Evolutionary conservation across 92 coral and sea anemone genomes (phyloP), one percentile per base, ranked within the genome.

Genomic region (Metridium senile): DNA sequence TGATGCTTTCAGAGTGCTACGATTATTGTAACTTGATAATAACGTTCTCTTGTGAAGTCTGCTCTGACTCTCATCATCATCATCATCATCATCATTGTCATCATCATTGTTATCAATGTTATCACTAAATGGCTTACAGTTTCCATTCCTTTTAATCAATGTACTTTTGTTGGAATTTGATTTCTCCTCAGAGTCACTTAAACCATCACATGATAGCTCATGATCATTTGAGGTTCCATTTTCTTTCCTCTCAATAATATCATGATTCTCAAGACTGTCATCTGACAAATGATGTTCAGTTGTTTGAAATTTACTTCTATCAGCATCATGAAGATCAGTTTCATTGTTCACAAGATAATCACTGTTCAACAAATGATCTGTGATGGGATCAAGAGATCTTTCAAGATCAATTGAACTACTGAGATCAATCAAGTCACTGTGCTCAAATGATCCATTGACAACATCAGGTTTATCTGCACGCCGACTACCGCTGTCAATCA

Each of bases 111-210:
- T 26, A 27, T 70, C 30, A 11, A 1, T 21, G 21, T 11, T 9
- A 35, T 70, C 76, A 74, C 34, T 1, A 62, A 72, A 79, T 20
- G 86, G 90, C 64, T 81, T 76, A 53, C 90, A 86, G 17, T 32
- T 58, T 26, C 13, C 57, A n/a, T 58, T 28, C 26, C 27, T 18
- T 1, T 63, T 13, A 0, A 2, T 28, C 1, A 11, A 26, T 21
- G 19, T 31, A 11, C 6, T 63, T 3, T 3, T 31, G 3, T 59
- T 26, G 4, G 66, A 22, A 23, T 6, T 9, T 2, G 22, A 10
- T 59, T 59, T 59, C 23, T 59, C 66, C 16, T 54, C 16, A 3
- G 59, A 16, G 3, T 54, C 59, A 45, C 51, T 45, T 16, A n/a
- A n/a, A n/a, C n/a, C n/a, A 39, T 39, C 49, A 39, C 49, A 6